Base-by-base conservation (phyloP, 2,888 invertebrate genomes). In the Cantharis rufa region DNA sequence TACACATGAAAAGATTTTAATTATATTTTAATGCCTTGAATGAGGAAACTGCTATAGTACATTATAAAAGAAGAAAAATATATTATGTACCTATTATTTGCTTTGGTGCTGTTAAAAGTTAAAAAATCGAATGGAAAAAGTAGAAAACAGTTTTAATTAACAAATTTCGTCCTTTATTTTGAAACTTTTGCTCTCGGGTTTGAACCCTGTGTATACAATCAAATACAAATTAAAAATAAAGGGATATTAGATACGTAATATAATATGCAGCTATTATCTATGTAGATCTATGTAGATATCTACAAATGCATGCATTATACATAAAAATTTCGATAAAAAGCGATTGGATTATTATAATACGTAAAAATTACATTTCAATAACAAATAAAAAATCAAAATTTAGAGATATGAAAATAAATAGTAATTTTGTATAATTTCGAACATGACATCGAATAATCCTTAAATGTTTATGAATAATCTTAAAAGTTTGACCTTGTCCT, bases 401-500 rank as follows among this genome's bases (percentile, higher is more conserved):
- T 32, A 13, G 13, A 32, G 13, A 32, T 32, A 32, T 32, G 32
- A 13, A 32, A n/a, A 32, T 5, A 13, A 5, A 32, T 1, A 32
- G 32, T 13, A 32, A 32, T 32, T 32, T 32, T 32, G 13, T 32
- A n/a, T 32, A 32, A 32, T 32, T 32, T 32, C n/a, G 32, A n/a
- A 32, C 13, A 32, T 32, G 13, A 32, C 13, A 13, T 32, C 13
- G 32, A 32, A 32, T 13, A 32, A 32, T n/a, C 32, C 32, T n/a
- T 32, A 32, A 32, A 32, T 32, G 32, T 32, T 32, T 32, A 32
- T 32, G 32, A 13, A 32, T 13, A 32, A 32, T 32, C 32, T 32
- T 32, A 32, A 32, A 13, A 32, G 32, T 32, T 27, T 66, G 72
- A 72, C 72, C 72, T 72, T 72, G 72, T 48, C 72, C 72, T 72